Evolutionary conservation across 2,113 vertebrate genomes (phyloP).

Genomic region (Malurus elegans): DNA sequence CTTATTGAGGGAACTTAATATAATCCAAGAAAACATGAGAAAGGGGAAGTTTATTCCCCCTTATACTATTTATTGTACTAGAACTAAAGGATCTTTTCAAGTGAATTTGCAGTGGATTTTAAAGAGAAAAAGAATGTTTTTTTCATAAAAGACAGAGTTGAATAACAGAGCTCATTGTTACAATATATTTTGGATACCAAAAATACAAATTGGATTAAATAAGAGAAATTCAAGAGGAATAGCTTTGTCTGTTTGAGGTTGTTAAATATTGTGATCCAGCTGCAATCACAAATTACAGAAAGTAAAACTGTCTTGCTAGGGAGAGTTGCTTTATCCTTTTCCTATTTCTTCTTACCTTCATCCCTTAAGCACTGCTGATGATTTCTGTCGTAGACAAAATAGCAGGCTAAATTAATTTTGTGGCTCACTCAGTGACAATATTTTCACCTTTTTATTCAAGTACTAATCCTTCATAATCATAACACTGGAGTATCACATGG

Average conservation of each 20-base stretch:
- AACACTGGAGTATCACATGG: neutral
- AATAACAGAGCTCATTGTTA: neutral
- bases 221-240: neutral
- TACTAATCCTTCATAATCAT: neutral
- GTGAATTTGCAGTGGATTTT: accelerated
- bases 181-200: neutral
- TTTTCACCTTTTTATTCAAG: neutral
- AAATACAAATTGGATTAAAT: neutral
- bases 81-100: neutral
- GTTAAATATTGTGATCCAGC: neutral
- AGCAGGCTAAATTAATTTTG: neutral
- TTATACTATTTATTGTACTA: neutral
- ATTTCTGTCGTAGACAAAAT: neutral
- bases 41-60: neutral
- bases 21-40: neutral
- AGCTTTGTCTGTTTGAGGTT: neutral
- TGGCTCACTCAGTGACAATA: neutral
- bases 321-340: neutral
- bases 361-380: neutral
- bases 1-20: neutral
- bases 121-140: neutral
- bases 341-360: neutral
- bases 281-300: neutral
- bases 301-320: neutral
- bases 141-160: neutral